These are phyloP conservation scores for Grus americana DNA, from an alignment of 2,113 vertebrate species.

Conservation along the genomic window DNA sequence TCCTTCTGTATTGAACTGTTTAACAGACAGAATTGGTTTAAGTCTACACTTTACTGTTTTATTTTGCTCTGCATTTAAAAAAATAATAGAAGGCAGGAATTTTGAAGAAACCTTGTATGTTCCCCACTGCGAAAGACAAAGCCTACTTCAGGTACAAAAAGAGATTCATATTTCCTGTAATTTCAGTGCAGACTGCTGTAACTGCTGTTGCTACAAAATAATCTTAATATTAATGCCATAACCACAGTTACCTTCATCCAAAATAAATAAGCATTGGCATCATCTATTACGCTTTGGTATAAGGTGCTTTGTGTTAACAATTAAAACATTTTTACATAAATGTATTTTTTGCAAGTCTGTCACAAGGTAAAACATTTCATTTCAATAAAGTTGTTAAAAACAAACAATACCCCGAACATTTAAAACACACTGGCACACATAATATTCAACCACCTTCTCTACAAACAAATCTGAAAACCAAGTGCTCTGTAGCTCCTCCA, in stretches of 20 bases:
- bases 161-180: neutral
- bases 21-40: neutral
- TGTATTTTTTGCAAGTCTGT: neutral
- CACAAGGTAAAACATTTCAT: neutral
- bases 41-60: neutral
- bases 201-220: neutral
- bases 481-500: neutral
- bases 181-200: neutral
- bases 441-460: neutral
- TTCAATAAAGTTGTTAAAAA: neutral
- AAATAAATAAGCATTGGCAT: neutral
- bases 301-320: neutral
- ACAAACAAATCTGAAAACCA: neutral
- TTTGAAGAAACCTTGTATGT: neutral
- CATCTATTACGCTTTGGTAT: neutral
- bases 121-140: neutral
- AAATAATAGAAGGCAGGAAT: neutral
- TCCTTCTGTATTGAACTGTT: neutral
- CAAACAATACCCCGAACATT: neutral
- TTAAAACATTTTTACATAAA: neutral
- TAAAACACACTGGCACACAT: rapidly evolving
- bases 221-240: neutral
- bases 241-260: neutral
- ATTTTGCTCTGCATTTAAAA: neutral
- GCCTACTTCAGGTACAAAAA: neutral